Conservation (phyloP, 2,888 invertebrate species). For the Cephus spinipes region DNA sequence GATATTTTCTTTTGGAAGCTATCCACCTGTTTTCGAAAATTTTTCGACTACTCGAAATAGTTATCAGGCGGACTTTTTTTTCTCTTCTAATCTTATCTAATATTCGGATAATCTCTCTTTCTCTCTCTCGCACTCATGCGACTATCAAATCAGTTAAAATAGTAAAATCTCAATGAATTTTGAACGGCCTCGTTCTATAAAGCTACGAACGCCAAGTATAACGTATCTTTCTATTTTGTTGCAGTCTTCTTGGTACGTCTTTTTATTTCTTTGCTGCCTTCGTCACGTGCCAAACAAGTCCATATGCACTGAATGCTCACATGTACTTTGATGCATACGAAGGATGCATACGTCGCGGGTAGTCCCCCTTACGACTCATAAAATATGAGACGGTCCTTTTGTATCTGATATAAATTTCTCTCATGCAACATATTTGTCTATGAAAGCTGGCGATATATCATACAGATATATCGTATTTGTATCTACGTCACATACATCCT, state of each 20-base stretch:
- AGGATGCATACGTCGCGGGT: background rate
- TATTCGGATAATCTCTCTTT: background rate
- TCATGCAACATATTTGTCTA: slow-evolving; percentile 9
- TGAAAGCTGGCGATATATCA: slow-evolving; percentile 9
- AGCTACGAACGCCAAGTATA: background rate
- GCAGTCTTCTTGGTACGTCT: background rate
- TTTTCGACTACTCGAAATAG: slow-evolving; percentile 15
- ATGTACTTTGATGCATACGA: background rate
- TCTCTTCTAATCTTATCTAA: slow-evolving; percentile 11
- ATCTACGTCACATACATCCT: background rate
- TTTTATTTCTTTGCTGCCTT: background rate
- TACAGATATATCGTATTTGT: slow-evolving; percentile 1
- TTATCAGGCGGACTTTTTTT: slow-evolving; percentile 9
- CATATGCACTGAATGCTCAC: background rate
- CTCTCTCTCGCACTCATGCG: background rate
- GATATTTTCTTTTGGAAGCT: slow-evolving; percentile 9
- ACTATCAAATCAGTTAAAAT: background rate
- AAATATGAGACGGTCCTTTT: slow-evolving; percentile 19
- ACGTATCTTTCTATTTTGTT: background rate
- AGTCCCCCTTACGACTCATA: slow-evolving; percentile 11
- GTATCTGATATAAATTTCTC: slow-evolving; percentile 18
- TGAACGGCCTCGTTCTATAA: background rate
- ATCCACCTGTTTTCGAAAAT: slow-evolving; percentile 1
- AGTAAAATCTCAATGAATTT: background rate
- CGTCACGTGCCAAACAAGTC: background rate